phyloP scores from a whole-genome alignment of 2,113 vertebrate species.

The Toxotes jaculatrix region DNA sequence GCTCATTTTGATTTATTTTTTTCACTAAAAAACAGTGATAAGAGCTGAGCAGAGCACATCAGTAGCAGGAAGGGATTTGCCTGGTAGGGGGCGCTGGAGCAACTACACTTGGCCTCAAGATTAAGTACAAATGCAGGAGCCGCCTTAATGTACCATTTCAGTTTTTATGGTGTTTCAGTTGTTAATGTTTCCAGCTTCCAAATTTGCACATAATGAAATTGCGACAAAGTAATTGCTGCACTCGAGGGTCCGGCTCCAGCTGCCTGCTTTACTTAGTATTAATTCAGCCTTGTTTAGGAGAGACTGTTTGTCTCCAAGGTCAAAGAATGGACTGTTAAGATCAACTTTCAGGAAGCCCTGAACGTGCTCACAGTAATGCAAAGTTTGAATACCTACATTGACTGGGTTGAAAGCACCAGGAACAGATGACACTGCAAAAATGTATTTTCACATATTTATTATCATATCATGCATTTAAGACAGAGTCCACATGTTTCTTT shows the following conservation, averaged over 20 bases:
- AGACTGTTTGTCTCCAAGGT: neutral
- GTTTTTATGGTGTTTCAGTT: no score
- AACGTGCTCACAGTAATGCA: neutral
- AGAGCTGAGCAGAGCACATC: no score
- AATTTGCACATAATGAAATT: neutral
- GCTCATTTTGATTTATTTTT: no score
- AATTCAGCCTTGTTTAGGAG: neutral
- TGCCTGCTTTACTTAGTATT: neutral
- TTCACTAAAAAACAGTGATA: no score
- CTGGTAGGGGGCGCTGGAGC: no score
- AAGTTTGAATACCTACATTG: neutral
- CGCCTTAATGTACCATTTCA: no score
- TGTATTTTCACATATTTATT: neutral
- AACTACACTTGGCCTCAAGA: no score
- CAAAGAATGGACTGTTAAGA: neutral
- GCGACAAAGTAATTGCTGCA: neutral
- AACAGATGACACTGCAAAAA: neutral
- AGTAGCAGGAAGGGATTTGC: no score
- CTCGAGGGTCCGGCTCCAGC: no score
- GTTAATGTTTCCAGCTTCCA: neutral
- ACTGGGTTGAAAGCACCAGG: neutral
- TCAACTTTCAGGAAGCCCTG: neutral
- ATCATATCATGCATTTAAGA: neutral
- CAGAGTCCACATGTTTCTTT: neutral
- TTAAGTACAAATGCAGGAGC: no score